Evolutionary conservation across 2,113 vertebrate genomes (phyloP).

Genomic region (Callopanchax toddi): DNA sequence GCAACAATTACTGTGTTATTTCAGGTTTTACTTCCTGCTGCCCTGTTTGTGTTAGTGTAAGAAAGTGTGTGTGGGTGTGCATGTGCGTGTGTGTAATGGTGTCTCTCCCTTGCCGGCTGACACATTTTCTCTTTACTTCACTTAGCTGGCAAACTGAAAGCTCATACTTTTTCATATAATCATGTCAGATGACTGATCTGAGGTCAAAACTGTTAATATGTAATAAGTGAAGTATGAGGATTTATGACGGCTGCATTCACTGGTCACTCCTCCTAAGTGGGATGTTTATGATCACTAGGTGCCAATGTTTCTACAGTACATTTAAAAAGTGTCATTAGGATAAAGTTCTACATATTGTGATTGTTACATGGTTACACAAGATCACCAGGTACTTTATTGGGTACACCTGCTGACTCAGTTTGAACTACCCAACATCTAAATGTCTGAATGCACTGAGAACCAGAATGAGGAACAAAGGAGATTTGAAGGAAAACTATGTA

Average conservation of each 20-base stretch:
- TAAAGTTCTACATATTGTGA: no score
- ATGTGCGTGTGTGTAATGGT: background rate
- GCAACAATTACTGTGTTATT: constrained; percentile 65
- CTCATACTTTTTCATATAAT: background rate
- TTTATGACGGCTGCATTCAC: no score
- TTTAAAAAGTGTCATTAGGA: no score
- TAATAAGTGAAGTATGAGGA: background rate
- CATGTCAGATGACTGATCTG: background rate
- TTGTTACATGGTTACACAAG: no score
- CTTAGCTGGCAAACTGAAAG: constrained; percentile 44
- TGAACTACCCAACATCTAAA: no score
- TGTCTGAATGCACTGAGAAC: no score
- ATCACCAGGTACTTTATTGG: no score
- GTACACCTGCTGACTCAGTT: no score
- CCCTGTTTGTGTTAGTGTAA: background rate
- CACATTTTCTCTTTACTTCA: constrained; percentile 39
- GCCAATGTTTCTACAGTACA: no score
- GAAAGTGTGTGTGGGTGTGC: background rate
- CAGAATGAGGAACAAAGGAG: no score
- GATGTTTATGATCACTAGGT: background rate
- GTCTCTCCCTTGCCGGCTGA: constrained; percentile 21
- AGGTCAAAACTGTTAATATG: background rate
- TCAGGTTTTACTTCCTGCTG: constrained; percentile 56
- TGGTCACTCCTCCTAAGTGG: background rate
- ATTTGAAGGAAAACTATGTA: no score